Evolutionary conservation across 1,140 invertebrate species (phyloP).

Genomic region (Macrotrachela quadricornifera): DNA sequence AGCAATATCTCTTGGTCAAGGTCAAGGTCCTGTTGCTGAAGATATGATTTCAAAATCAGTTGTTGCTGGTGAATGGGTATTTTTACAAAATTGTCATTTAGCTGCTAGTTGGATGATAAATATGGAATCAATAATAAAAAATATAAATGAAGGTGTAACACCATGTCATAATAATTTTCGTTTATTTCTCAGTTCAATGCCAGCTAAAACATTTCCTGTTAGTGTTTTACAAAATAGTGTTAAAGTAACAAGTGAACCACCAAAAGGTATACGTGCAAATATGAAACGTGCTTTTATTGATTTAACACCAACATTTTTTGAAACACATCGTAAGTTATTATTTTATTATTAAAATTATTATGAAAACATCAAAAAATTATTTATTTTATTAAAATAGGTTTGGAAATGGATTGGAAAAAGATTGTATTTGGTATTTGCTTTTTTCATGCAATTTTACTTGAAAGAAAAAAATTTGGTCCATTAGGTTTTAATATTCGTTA

Average conservation of each 20-base stretch:
- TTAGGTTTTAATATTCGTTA: conserved; percentile 61
- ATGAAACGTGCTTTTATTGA: conserved; percentile 41
- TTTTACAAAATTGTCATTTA: conserved; percentile 29
- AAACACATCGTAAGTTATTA: conserved; percentile 45
- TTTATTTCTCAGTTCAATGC: conserved; percentile 31
- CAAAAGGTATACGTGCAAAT: conserved; percentile 38
- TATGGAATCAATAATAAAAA: conserved; percentile 27
- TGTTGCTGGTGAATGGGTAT: conserved; percentile 28
- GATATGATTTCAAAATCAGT: conserved; percentile 25
- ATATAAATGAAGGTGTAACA: conserved; percentile 17
- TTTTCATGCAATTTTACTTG: conserved; percentile 64
- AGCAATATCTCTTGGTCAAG: conserved; percentile 33
- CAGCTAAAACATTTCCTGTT: conserved; percentile 27
- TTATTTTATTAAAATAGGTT: conserved; percentile 33
- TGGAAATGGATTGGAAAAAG: conserved; percentile 59
- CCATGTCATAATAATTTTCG: conserved; percentile 27
- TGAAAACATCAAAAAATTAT: too few species aligned
- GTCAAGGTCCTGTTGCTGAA: conserved; percentile 31
- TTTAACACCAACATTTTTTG: conserved; percentile 41
- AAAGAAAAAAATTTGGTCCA: conserved; percentile 68
- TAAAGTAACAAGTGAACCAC: conserved; percentile 33
- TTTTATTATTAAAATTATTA: conserved; percentile 28
- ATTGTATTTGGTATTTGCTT: conserved; percentile 35
- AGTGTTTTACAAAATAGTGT: conserved; percentile 31
- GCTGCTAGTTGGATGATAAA: conserved; percentile 31